A percentile compares a stretch with the other conserved stretches of the same genome.
Evolutionary conservation across 2,113 vertebrate genomes (phyloP).

Genomic region (Hippoglossus stenolepis): DNA sequence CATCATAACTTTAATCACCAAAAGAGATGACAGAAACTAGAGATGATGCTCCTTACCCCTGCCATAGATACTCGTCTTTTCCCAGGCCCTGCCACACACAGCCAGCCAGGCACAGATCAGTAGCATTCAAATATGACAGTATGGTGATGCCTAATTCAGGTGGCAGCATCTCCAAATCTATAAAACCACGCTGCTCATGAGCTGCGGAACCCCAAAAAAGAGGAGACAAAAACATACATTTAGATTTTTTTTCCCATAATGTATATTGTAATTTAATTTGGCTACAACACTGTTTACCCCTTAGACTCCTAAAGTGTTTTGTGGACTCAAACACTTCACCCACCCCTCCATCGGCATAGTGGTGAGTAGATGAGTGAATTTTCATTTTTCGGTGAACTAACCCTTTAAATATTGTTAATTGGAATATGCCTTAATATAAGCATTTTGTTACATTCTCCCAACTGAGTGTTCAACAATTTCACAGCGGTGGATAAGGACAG

Average conservation of each 20-base stretch:
- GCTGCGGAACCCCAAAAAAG: conserved; percentile 33
- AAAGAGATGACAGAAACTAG: not conserved
- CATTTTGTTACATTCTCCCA: too few relatives aligned
- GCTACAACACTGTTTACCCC: too few relatives aligned
- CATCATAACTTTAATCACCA: not conserved
- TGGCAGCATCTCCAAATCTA: conserved; percentile 96
- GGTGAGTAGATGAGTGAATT: too few relatives aligned
- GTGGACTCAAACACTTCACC: too few relatives aligned
- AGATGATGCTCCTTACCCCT: conserved; percentile 87
- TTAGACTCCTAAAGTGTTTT: too few relatives aligned
- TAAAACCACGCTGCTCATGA: conserved; percentile 92
- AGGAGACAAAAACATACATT: not conserved
- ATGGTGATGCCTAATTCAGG: conserved; percentile 98
- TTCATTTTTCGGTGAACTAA: too few relatives aligned
- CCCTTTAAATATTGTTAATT: too few relatives aligned
- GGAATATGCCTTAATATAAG: too few relatives aligned
- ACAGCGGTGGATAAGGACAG: too few relatives aligned
- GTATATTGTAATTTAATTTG: not conserved
- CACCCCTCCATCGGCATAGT: too few relatives aligned
- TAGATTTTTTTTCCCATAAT: not conserved
- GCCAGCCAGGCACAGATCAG: conserved; percentile 96
- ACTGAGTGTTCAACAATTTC: too few relatives aligned
- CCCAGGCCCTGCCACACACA: conserved; percentile 98
- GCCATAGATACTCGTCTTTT: conserved; percentile 97
- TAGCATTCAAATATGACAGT: conserved; percentile 98